phyloP scores from a whole-genome alignment of 2,888 invertebrate genomes.

The Eristalis tenax region DNA sequence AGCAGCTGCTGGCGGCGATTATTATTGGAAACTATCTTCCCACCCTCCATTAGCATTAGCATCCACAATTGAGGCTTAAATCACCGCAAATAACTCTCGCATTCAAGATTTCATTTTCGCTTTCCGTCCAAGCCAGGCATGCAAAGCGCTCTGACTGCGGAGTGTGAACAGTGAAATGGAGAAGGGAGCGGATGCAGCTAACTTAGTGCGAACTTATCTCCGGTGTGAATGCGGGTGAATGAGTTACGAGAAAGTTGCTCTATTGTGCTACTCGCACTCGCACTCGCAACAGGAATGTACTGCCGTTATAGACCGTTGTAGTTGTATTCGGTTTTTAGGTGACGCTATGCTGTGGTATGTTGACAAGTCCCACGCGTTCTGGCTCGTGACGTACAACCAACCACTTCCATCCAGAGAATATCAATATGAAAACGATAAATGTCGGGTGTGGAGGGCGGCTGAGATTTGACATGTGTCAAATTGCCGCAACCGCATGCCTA shows the following conservation, averaged over 20 bases:
- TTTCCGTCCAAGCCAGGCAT: constrained; percentile 16
- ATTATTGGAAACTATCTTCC: constrained; percentile 63
- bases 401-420: constrained; percentile 46
- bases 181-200: background rate
- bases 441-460: constrained; percentile 13
- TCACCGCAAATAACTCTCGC: constrained; percentile 31
- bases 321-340: constrained; percentile 43
- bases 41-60: constrained; percentile 66
- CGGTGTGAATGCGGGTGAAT: background rate
- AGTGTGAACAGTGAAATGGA: background rate
- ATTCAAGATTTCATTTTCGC: constrained; percentile 58
- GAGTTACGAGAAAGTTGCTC: constrained; percentile 30
- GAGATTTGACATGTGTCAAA: constrained; percentile 62
- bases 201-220: constrained; percentile 6
- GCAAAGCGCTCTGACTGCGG: background rate
- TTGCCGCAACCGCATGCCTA: constrained; percentile 48
- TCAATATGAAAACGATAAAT: constrained; percentile 42
- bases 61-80: constrained; percentile 58
- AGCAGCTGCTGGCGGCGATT: constrained; percentile 45
- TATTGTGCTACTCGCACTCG: constrained; percentile 12
- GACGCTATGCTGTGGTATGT: constrained; percentile 42
- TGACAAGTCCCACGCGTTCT: constrained; percentile 58
- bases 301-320: constrained; percentile 10
- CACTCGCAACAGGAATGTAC: constrained; percentile 1
- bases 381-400: constrained; percentile 40